Evolutionary conservation across 2,797 vertebrate species (phyloP).

Genomic region (Pteropus rufus): DNA sequence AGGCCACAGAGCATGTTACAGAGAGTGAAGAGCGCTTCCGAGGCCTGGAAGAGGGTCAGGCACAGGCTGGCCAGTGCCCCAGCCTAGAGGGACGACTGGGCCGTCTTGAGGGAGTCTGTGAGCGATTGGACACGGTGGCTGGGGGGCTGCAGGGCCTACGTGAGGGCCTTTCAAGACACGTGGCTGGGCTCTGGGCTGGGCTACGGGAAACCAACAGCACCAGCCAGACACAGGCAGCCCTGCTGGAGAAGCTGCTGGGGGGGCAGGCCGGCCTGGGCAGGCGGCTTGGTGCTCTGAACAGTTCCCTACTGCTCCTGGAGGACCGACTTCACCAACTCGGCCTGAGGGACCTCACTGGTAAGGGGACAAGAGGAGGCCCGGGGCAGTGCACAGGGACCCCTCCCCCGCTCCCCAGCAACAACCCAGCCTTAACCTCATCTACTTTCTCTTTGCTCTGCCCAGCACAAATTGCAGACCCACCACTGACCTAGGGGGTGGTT

Average conservation of each 20-base stretch:
- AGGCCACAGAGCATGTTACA: conserved; percentile 83
- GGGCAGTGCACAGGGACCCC: not conserved
- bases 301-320: conserved; percentile 85
- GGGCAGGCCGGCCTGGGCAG: conserved; percentile 85
- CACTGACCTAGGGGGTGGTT: not conserved
- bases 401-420: not conserved
- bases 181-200: conserved; percentile 90
- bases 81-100: conserved; percentile 88
- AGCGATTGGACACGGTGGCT: conserved; percentile 87
- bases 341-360: conserved; percentile 85
- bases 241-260: conserved; percentile 86
- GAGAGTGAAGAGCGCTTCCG: conserved; percentile 85
- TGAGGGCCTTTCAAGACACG: conserved; percentile 88
- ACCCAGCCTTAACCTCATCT: not conserved
- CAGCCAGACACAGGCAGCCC: conserved; percentile 80
- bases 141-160: conserved; percentile 88
- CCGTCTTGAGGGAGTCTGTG: conserved; percentile 90
- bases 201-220: conserved; percentile 90
- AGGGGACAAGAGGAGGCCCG: conserved; percentile 51
- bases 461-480: not conserved
- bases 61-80: conserved; percentile 82
- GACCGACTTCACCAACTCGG: conserved; percentile 84
- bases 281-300: conserved; percentile 86
- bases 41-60: conserved; percentile 82
- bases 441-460: not conserved